These are phyloP conservation scores for Channa striata DNA, from an alignment of 2,797 vertebrate species.

Conservation along the genomic window DNA sequence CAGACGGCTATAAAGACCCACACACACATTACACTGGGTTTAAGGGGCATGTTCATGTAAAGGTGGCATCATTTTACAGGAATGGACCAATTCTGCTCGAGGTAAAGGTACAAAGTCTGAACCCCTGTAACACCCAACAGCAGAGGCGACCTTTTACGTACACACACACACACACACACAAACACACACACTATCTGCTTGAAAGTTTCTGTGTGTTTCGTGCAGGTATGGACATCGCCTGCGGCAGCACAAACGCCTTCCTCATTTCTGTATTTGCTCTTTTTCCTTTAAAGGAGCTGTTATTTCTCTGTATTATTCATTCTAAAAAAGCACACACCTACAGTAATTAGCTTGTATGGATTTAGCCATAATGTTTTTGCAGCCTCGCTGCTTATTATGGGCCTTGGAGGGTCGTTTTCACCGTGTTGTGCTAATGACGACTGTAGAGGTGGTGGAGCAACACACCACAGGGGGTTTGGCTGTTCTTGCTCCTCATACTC, in stretches of 20 bases:
- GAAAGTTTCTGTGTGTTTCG: not conserved
- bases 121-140: conserved; percentile 11
- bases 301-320: conserved; percentile 35
- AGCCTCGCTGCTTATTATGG: conserved; percentile 60
- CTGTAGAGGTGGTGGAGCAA: conserved; percentile 45
- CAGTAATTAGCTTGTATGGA: conserved; percentile 59
- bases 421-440: conserved; percentile 54
- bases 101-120: conserved; percentile 12
- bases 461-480: conserved; percentile 50
- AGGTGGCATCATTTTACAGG: conserved; percentile 16
- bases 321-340: conserved; percentile 36
- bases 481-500: conserved; percentile 49
- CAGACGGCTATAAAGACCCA: too few species aligned
- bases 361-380: conserved; percentile 60
- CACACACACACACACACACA: not conserved
- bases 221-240: conserved; percentile 16
- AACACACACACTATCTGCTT: conserved; percentile 4
- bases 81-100: conserved; percentile 3
- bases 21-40: not conserved
- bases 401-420: conserved; percentile 62
- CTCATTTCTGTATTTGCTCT: conserved; percentile 21
- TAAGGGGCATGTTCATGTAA: not conserved
- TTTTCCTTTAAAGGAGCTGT: not conserved
- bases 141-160: conserved; percentile 19
- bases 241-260: conserved; percentile 7